These are phyloP conservation scores for Dinoponera quadriceps DNA, from an alignment of 1,140 invertebrate genomes.

Conservation along the genomic window DNA sequence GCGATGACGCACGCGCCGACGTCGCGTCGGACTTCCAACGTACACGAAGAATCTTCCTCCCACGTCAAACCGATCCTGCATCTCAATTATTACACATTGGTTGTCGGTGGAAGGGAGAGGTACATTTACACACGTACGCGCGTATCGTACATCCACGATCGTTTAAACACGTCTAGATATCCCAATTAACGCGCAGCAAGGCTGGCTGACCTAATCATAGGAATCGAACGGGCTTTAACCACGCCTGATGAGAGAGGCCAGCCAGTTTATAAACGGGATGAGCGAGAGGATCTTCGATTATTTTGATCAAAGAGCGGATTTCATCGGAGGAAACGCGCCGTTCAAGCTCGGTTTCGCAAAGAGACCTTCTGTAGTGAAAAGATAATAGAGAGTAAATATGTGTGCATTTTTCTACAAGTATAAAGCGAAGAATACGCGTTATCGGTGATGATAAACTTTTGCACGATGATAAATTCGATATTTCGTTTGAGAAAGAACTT, in stretches of 20 bases:
- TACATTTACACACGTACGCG: slow-evolving; percentile 11
- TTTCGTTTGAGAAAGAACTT: not conserved
- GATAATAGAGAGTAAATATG: not conserved
- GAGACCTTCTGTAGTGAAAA: not conserved
- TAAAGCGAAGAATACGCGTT: not conserved
- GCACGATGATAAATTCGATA: not conserved
- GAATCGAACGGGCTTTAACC: not conserved
- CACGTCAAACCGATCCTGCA: no score
- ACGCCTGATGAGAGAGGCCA: not conserved
- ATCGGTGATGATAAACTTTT: slow-evolving; percentile 14
- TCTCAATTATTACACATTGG: no score
- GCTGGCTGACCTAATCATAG: not conserved
- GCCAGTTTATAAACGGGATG: not conserved
- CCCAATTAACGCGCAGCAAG: slow-evolving; percentile 1
- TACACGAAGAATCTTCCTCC: no score
- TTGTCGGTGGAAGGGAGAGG: not conserved
- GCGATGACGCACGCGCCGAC: no score
- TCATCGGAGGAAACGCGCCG: not conserved
- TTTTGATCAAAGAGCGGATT: slow-evolving; percentile 41
- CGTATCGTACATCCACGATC: not conserved
- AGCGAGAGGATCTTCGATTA: slow-evolving; percentile 43
- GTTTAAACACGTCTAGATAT: not conserved
- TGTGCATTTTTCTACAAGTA: not conserved
- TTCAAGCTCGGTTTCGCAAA: not conserved
- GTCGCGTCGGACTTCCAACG: no score